A percentile compares a stretch with the other conserved stretches of the same genome.
These are phyloP conservation scores for Trichomalopsis sarcophagae DNA, from an alignment of 1,140 invertebrate genomes.

Conservation along the genomic window DNA sequence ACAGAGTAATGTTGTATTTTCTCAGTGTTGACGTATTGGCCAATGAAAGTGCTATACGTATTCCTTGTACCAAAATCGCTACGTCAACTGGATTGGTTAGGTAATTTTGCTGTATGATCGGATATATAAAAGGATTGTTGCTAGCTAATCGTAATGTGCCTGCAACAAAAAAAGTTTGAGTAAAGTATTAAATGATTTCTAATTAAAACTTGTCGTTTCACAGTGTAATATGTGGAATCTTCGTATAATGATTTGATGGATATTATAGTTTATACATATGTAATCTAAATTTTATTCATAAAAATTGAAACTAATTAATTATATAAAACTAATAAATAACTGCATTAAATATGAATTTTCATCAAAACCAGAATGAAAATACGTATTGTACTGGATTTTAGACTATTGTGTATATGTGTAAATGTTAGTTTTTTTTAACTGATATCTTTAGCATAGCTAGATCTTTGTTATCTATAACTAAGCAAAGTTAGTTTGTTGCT, in stretches of 20 bases:
- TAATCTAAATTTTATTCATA: background rate
- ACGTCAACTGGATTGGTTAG: conserved; percentile 72
- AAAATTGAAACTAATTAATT: too few relatives aligned
- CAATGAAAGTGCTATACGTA: conserved; percentile 70
- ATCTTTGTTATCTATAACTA: too few relatives aligned
- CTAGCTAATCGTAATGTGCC: conserved; percentile 69
- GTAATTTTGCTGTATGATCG: conserved; percentile 79
- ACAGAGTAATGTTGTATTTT: conserved; percentile 73
- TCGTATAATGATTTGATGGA: background rate
- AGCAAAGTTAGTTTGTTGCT: too few relatives aligned
- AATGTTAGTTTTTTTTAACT: too few relatives aligned
- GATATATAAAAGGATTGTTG: conserved; percentile 77
- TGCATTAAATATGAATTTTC: background rate
- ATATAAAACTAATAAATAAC: background rate
- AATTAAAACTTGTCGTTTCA: background rate
- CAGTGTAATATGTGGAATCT: too few relatives aligned
- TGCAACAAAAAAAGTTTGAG: conserved; percentile 25
- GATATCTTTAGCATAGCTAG: too few relatives aligned
- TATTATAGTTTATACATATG: background rate
- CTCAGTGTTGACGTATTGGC: conserved; percentile 70
- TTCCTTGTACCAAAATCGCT: conserved; percentile 72
- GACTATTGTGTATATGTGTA: too few relatives aligned
- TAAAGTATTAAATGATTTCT: background rate
- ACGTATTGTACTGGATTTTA: too few relatives aligned
- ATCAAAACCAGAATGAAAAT: too few relatives aligned